These are phyloP conservation scores for Trichonephila clavipes DNA, from an alignment of 1,140 invertebrate genomes.

Conservation along the genomic window DNA sequence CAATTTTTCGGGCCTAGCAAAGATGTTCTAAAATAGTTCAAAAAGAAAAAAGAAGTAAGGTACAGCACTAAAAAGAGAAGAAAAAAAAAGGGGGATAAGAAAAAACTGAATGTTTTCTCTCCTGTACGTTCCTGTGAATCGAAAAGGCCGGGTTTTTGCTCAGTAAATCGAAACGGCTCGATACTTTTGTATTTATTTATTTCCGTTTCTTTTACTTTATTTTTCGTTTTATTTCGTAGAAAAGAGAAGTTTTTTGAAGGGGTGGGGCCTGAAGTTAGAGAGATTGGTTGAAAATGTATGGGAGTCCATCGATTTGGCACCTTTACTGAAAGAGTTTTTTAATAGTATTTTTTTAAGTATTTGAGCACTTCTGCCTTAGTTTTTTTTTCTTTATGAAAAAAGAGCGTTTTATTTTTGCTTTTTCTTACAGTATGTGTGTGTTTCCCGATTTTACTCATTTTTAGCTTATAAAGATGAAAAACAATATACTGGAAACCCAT, in stretches of 20 bases:
- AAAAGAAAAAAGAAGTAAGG: slow-evolving; percentile 7
- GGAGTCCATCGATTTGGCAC: slow-evolving; percentile 55
- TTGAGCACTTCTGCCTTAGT: slow-evolving; percentile 15
- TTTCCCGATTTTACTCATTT: slow-evolving; percentile 36
- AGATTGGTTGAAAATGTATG: slow-evolving; percentile 64
- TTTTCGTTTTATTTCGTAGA: slow-evolving; percentile 46
- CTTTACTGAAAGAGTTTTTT: slow-evolving; percentile 53
- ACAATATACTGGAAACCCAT: slow-evolving; percentile 41
- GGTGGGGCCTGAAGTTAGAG: slow-evolving; percentile 47
- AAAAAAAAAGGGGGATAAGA: neutral
- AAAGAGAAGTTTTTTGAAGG: slow-evolving; percentile 57
- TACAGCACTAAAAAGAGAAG: neutral
- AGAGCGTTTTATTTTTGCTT: slow-evolving; percentile 1
- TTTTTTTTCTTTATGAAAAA: neutral
- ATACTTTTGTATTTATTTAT: slow-evolving; percentile 70
- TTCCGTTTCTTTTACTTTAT: slow-evolving; percentile 61
- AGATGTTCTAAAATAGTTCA: slow-evolving; percentile 28
- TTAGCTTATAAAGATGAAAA: slow-evolving; percentile 29
- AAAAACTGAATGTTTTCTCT: slow-evolving; percentile 56
- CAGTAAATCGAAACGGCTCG: slow-evolving; percentile 66
- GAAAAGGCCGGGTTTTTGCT: slow-evolving; percentile 60
- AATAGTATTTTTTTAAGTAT: slow-evolving; percentile 51
- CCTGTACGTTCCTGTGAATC: slow-evolving; percentile 48
- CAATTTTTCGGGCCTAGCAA: slow-evolving; percentile 34
- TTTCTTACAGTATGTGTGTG: neutral